Conservation (phyloP, 2,888 invertebrate species). For the Eilema sororculum region DNA sequence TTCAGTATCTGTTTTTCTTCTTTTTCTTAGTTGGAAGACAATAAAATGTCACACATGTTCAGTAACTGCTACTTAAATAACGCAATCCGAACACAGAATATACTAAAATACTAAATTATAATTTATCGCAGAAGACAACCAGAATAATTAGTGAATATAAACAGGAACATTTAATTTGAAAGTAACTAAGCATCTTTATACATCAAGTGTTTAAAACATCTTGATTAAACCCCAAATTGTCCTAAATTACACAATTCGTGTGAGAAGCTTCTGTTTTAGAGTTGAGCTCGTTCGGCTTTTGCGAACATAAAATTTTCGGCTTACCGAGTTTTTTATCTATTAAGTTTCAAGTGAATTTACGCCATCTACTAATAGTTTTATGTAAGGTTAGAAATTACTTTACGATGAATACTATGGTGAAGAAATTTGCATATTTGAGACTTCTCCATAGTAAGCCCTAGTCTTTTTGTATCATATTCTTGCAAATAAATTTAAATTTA, state of each 20-base stretch:
- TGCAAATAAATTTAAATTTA: no score
- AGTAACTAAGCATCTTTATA: constrained; percentile 41
- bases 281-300: constrained; percentile 18
- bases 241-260: constrained; percentile 37
- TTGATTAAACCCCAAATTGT: constrained; percentile 47
- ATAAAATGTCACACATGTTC: no score
- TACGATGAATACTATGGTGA: neutral
- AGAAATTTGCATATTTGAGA: neutral
- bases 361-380: no score
- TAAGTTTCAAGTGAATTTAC: neutral
- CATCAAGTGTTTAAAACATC: constrained; percentile 50
- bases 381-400: no score
- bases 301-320: constrained; percentile 9
- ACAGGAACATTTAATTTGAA: constrained; percentile 39
- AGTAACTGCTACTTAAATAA: no score
- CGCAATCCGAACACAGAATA: neutral
- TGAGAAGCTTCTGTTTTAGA: constrained; percentile 29
- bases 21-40: no score
- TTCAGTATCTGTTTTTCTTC: no score
- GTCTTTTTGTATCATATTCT: no score
- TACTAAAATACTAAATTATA: neutral
- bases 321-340: neutral
- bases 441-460: neutral
- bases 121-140: constrained; percentile 24
- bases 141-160: constrained; percentile 40